A percentile compares a stretch with the other conserved stretches of the same genome.
These are phyloP conservation scores for Benthosema pterotum DNA, from an alignment of 2,797 vertebrate species.

Conservation along the genomic window DNA sequence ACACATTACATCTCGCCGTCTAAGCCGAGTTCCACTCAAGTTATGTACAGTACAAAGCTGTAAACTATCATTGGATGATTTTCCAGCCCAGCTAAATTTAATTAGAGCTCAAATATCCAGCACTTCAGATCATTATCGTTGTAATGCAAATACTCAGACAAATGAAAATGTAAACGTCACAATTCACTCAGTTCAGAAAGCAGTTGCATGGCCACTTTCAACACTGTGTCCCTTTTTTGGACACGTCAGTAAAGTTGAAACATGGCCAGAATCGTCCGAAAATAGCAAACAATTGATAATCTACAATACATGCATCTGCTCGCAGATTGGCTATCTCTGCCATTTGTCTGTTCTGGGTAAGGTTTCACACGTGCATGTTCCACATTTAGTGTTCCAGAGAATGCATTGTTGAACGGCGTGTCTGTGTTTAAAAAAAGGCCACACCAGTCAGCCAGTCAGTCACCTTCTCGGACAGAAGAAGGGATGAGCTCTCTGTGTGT, in stretches of 20 bases:
- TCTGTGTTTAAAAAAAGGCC: conserved; percentile 34
- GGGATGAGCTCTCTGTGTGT: conserved; percentile 8
- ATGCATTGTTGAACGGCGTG: conserved; percentile 26
- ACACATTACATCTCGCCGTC: not conserved
- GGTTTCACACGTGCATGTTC: conserved; percentile 15
- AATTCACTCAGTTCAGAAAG: not conserved
- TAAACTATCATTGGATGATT: too few species aligned
- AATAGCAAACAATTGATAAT: too few species aligned
- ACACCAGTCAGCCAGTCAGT: not conserved
- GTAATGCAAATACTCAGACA: not conserved
- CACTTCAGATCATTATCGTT: not conserved
- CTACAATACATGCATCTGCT: too few species aligned
- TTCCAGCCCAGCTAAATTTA: not conserved
- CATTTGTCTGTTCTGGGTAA: conserved; percentile 12
- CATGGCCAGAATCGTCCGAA: not conserved
- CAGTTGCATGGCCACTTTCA: not conserved
- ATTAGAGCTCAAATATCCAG: not conserved
- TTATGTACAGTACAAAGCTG: not conserved
- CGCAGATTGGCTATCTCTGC: too few species aligned
- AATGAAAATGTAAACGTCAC: not conserved
- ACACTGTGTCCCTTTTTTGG: too few species aligned
- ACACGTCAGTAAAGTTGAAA: too few species aligned
- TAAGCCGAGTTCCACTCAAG: conserved; percentile 15
- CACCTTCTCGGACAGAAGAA: not conserved
- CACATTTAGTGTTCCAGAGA: conserved; percentile 41